Evolutionary conservation across 2,797 vertebrate genomes (phyloP).

Genomic region (Triplophysa yarkandensis): DNA sequence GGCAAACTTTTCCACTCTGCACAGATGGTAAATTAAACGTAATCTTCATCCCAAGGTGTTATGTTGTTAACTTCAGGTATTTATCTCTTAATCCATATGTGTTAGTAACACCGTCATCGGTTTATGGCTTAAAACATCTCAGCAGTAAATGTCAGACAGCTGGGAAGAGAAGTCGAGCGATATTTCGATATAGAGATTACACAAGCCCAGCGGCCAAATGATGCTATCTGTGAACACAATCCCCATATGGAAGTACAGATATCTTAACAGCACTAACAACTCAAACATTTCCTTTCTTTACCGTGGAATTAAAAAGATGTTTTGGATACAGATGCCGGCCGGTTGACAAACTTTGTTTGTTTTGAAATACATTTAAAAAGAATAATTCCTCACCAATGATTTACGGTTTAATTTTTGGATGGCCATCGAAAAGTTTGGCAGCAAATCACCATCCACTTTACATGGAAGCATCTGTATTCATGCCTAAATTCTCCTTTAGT

Average conservation of each 20-base stretch:
- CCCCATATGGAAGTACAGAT: constrained; percentile 25
- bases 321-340: background rate
- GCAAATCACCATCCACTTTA: background rate
- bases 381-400: background rate
- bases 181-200: constrained; percentile 41
- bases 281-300: constrained; percentile 10
- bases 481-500: background rate
- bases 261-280: constrained; percentile 20
- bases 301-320: background rate
- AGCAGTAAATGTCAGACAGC: constrained; percentile 30
- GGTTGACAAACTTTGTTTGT: background rate
- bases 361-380: background rate
- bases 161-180: constrained; percentile 23
- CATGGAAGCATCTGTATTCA: background rate
- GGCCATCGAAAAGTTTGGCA: background rate
- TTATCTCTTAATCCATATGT: constrained; percentile 31
- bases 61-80: constrained; percentile 16
- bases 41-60: background rate
- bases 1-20: background rate
- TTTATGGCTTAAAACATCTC: constrained; percentile 5
- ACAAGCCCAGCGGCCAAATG: constrained; percentile 8
- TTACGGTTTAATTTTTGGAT: background rate
- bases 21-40: constrained; percentile 23
- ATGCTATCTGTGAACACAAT: constrained; percentile 32
- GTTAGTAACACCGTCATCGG: background rate